Evolutionary conservation across 1,140 invertebrate species (phyloP).

Genomic region (Microplitis mediator): DNA sequence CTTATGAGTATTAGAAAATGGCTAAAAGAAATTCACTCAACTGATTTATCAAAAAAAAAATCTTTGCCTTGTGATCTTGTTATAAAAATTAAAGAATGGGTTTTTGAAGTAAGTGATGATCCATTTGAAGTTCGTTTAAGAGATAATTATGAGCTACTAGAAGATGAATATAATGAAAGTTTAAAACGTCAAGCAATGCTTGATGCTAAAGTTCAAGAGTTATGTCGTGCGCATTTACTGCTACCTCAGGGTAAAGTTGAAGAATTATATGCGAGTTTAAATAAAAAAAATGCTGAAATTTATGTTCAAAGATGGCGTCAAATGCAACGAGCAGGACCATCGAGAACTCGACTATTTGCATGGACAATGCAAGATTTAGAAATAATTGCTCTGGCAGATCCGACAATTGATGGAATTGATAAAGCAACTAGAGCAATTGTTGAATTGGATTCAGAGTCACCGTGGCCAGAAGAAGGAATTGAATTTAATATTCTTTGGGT

Average conservation of each 20-base stretch:
- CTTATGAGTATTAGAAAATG: conserved; percentile 91
- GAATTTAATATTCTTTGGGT: conserved; percentile 95
- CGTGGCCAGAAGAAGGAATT: conserved; percentile 88
- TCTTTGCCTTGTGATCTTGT: conserved; percentile 84
- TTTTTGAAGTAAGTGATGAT: conserved; percentile 94
- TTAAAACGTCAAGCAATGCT: conserved; percentile 89
- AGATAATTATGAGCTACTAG: conserved; percentile 94
- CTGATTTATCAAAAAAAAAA: conserved; percentile 53
- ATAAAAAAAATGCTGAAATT: conserved; percentile 90
- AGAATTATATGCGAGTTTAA: conserved; percentile 83
- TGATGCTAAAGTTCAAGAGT: conserved; percentile 83
- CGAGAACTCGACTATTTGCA: conserved; percentile 78
- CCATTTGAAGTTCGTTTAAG: conserved; percentile 96
- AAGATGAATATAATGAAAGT: conserved; percentile 96
- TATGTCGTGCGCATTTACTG: conserved; percentile 80
- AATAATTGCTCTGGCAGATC: conserved; percentile 86
- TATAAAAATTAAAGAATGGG: conserved; percentile 84
- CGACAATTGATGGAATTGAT: conserved; percentile 81
- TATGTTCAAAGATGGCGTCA: conserved; percentile 91
- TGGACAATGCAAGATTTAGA: conserved; percentile 82
- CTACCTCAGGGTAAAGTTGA: conserved; percentile 87
- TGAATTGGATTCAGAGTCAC: conserved; percentile 82
- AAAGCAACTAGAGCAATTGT: conserved; percentile 76
- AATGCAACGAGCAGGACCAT: conserved; percentile 74
- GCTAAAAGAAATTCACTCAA: conserved; percentile 75